phyloP scores from a whole-genome alignment of 2,797 vertebrate genomes.

The Liasis olivaceus region DNA sequence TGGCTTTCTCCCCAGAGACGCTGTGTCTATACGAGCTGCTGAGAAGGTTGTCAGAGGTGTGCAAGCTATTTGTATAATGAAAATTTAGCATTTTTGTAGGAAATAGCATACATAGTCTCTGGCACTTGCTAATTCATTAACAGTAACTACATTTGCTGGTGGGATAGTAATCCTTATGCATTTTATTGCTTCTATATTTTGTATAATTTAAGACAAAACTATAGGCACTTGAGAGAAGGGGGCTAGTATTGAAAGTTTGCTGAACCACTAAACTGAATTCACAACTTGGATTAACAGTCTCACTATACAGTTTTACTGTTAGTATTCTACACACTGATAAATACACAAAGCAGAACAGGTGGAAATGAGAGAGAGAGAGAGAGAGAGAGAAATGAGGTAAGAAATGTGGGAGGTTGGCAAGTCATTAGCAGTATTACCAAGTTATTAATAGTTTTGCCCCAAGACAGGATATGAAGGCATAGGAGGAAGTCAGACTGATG shows the following conservation, averaged over 20 bases:
- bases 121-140: conserved; percentile 65
- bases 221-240: not conserved
- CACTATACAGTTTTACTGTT: not conserved
- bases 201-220: not conserved
- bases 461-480: too few relatives aligned
- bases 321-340: not conserved
- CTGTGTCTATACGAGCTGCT: conserved; percentile 50
- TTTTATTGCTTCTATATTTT: not conserved
- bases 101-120: conserved; percentile 37
- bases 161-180: conserved; percentile 23
- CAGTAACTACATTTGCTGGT: conserved; percentile 51
- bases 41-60: conserved; percentile 59
- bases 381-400: not conserved
- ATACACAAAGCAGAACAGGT: not conserved
- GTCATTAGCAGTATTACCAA: not conserved
- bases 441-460: too few relatives aligned
- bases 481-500: too few relatives aligned
- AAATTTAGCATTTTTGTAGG: conserved; percentile 39
- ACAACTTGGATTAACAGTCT: not conserved
- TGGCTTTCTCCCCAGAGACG: conserved; percentile 45
- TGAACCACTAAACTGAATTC: not conserved
- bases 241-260: not conserved
- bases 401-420: not conserved
- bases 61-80: conserved; percentile 53
- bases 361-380: not conserved